Evolutionary conservation across 2,797 vertebrate species (phyloP).

Genomic region (Hippoglossus hippoglossus): DNA sequence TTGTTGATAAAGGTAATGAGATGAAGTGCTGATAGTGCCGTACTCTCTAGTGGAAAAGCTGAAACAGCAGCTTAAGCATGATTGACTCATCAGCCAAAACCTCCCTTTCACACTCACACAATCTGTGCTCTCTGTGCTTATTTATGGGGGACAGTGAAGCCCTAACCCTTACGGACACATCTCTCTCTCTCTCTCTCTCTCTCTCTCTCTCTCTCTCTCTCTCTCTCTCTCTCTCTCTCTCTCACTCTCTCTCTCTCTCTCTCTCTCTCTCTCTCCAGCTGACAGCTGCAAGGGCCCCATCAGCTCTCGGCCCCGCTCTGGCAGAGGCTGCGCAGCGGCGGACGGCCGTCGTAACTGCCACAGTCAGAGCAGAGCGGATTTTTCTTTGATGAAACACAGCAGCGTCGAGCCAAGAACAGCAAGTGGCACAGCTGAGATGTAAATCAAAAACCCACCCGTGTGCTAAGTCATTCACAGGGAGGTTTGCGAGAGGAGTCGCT

Average conservation of each 20-base stretch:
- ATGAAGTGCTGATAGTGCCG: slow-evolving; percentile 37
- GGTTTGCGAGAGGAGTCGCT: slow-evolving; percentile 82
- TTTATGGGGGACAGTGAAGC: slow-evolving; percentile 35
- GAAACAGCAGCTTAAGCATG: slow-evolving; percentile 18
- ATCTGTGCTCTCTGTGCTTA: slow-evolving; percentile 35
- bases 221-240: slow-evolving; percentile 38
- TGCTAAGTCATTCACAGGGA: slow-evolving; percentile 86
- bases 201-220: slow-evolving; percentile 53
- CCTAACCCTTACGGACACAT: slow-evolving; percentile 26
- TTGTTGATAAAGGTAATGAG: too few relatives aligned
- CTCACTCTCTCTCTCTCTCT: too few relatives aligned
- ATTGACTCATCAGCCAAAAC: slow-evolving; percentile 31
- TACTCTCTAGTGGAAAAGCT: slow-evolving; percentile 23
- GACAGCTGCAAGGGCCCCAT: slow-evolving; percentile 64
- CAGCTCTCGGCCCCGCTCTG: slow-evolving; percentile 46
- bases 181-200: slow-evolving; percentile 25
- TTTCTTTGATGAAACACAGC: slow-evolving; percentile 89
- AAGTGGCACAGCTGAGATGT: slow-evolving; percentile 87
- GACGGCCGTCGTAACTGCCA: slow-evolving; percentile 70
- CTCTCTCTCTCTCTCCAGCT: slow-evolving; percentile 57
- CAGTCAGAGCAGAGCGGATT: slow-evolving; percentile 81
- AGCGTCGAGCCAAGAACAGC: slow-evolving; percentile 86
- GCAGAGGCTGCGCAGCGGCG: slow-evolving; percentile 66
- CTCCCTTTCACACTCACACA: slow-evolving; percentile 28
- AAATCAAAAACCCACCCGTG: slow-evolving; percentile 88